A percentile compares a stretch with the other conserved stretches of the same genome.
These are phyloP conservation scores for Climacteris rufus DNA, from an alignment of 2,113 vertebrate species.

Conservation along the genomic window DNA sequence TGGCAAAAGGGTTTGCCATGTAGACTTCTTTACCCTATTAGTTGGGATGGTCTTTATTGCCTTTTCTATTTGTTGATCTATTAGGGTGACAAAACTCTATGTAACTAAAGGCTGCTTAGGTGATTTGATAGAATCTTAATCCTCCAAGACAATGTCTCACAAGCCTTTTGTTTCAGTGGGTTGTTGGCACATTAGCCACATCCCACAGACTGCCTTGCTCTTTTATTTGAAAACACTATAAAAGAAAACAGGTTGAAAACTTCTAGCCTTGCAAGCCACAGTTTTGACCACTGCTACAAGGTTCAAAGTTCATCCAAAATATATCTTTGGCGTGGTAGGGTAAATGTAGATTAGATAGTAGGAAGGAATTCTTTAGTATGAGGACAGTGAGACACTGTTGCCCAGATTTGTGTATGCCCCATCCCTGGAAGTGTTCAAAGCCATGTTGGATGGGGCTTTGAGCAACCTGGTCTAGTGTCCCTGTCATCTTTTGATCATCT, in stretches of 20 bases:
- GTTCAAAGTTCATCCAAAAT: neutral
- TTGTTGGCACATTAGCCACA: accelerated
- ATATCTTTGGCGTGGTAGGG: neutral
- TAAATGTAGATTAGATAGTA: neutral
- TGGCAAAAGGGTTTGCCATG: neutral
- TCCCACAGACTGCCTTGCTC: neutral
- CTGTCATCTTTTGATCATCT: neutral
- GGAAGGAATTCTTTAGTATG: neutral
- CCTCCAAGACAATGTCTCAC: neutral
- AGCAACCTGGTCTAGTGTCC: neutral
- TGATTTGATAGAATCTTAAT: neutral
- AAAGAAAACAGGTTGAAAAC: neutral
- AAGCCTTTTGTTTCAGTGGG: neutral
- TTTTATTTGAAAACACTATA: neutral
- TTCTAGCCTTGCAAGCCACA: neutral
- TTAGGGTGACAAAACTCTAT: neutral
- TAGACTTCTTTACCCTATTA: neutral
- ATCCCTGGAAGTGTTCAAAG: neutral
- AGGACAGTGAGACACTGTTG: neutral
- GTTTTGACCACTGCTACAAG: neutral
- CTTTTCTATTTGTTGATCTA: constrained; percentile 22
- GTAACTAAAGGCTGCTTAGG: neutral
- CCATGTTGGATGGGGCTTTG: neutral
- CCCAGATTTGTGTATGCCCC: neutral
- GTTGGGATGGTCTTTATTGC: neutral